phyloP scores from a whole-genome alignment of 2,113 vertebrate species.

The Cervus canadensis region DNA sequence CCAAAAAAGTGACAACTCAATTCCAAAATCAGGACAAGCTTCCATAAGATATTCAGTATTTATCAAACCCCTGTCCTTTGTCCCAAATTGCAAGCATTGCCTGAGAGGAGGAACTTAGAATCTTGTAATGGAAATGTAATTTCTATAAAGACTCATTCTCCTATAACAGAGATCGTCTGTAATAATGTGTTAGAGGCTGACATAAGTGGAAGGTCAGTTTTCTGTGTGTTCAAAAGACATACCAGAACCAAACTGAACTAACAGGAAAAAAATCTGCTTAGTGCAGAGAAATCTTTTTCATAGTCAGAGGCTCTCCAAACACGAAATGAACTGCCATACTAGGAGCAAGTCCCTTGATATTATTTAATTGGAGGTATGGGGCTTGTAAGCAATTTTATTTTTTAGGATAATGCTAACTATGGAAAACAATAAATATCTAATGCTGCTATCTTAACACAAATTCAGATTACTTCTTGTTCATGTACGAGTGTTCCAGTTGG shows the following conservation, averaged over 20 bases:
- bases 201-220: not conserved
- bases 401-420: not conserved
- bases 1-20: not conserved
- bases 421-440: not conserved
- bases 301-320: not conserved
- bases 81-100: not conserved
- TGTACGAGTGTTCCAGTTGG: not conserved
- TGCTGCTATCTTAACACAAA: not conserved
- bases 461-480: not conserved
- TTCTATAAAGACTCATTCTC: not conserved
- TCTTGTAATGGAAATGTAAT: not conserved
- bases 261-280: not conserved
- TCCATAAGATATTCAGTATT: not conserved
- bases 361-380: not conserved
- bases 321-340: not conserved
- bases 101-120: not conserved
- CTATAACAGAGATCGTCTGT: not conserved
- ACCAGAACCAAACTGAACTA: not conserved
- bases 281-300: not conserved
- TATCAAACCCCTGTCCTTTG: not conserved
- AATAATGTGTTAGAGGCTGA: not conserved
- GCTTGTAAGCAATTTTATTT: not conserved
- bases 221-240: not conserved
- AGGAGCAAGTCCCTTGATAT: not conserved
- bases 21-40: not conserved